These are phyloP conservation scores for Haliclona indistincta DNA, from an alignment of 37 sponge, comb jelly and placozoan species.

Conservation along the genomic window DNA sequence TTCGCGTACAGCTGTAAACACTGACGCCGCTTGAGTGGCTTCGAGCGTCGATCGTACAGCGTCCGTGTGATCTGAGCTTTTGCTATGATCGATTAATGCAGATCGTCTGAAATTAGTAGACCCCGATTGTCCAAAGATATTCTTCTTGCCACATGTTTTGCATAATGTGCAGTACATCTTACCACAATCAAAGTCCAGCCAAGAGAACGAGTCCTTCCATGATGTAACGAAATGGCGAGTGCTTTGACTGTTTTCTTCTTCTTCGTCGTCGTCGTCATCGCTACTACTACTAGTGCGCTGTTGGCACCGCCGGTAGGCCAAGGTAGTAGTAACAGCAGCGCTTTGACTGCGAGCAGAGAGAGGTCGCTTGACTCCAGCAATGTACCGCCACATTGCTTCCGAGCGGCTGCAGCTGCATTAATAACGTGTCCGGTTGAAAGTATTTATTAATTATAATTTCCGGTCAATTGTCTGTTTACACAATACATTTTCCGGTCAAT, in stretches of 20 bases:
- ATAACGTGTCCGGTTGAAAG: neutral
- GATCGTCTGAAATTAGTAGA: constrained; percentile 1
- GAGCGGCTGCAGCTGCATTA: neutral
- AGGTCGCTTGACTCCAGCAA: neutral
- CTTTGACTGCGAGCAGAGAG: neutral
- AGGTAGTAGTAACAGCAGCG: neutral
- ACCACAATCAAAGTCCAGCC: neutral
- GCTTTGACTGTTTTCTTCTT: too few relatives aligned
- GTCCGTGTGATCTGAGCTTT: neutral
- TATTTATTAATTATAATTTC: neutral
- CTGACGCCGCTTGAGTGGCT: neutral
- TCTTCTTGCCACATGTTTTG: neutral
- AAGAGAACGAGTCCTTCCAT: neutral
- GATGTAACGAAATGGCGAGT: neutral
- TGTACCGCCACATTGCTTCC: neutral
- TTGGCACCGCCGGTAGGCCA: neutral
- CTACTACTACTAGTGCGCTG: neutral
- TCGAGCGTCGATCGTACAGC: neutral
- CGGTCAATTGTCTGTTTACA: neutral
- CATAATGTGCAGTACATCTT: constrained; percentile 10
- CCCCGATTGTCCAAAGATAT: neutral
- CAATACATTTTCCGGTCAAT: neutral
- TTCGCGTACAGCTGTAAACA: neutral
- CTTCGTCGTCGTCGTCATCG: too few relatives aligned
- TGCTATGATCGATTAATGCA: constrained; percentile 2